Percentiles rank a stretch among this genome's conserved stretches.
phyloP scores from a whole-genome alignment of 2,888 invertebrate genomes.

The Drosophila melanosoma region DNA sequence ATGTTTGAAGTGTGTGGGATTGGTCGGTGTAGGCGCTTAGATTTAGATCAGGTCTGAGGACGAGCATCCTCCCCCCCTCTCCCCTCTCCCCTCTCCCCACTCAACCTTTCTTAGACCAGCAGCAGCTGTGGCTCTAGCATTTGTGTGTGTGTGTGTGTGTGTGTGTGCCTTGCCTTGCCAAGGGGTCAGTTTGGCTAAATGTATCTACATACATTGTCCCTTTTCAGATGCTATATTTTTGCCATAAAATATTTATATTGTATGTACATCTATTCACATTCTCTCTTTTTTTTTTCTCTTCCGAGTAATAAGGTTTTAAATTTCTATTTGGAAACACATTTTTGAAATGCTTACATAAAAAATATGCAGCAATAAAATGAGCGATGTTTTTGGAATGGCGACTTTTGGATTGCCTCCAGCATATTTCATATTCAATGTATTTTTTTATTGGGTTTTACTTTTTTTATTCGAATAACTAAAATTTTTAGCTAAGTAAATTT shows the following conservation, averaged over 20 bases:
- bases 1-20: slow-evolving; percentile 40
- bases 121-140: slow-evolving; percentile 19
- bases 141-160: not conserved
- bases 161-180: not conserved
- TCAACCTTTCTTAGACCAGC: not conserved
- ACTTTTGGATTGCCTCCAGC: slow-evolving; percentile 16
- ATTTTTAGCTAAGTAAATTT: not conserved
- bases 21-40: slow-evolving; percentile 56
- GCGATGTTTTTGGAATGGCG: slow-evolving; percentile 13
- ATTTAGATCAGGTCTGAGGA: slow-evolving; percentile 56
- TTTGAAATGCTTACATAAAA: slow-evolving; percentile 68
- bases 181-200: slow-evolving; percentile 63
- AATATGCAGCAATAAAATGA: slow-evolving; percentile 71
- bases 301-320: slow-evolving; percentile 77
- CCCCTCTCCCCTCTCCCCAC: not conserved
- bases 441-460: not conserved
- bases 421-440: not conserved
- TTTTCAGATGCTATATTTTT: slow-evolving; percentile 73
- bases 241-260: slow-evolving; percentile 78
- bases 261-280: slow-evolving; percentile 27
- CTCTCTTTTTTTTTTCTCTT: slow-evolving; percentile 20
- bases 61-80: slow-evolving; percentile 18
- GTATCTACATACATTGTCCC: slow-evolving; percentile 77
- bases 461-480: not conserved
- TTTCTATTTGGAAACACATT: slow-evolving; percentile 75